These are phyloP conservation scores for Callochromis pleurospilus DNA, from an alignment of 2,113 vertebrate genomes.

Conservation along the genomic window DNA sequence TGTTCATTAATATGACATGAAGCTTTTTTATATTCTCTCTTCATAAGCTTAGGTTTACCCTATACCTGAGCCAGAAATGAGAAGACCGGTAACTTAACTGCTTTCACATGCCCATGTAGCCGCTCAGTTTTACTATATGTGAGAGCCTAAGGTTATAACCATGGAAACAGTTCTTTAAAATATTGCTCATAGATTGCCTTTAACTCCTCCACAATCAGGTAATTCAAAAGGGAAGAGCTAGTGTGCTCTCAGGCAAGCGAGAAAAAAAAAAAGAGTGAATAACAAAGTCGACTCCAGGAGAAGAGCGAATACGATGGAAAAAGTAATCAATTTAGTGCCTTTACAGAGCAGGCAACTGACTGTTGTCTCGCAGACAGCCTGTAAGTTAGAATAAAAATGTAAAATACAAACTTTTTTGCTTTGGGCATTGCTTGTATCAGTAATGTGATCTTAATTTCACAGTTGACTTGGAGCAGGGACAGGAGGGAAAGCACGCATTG, in stretches of 20 bases:
- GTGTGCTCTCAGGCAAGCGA: constrained; percentile 5
- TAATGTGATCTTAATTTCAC: constrained; percentile 69
- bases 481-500: constrained; percentile 15
- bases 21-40: neutral
- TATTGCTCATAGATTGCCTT: constrained; percentile 32
- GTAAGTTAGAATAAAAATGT: constrained; percentile 47
- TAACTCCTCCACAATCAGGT: constrained; percentile 40
- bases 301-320: constrained; percentile 33
- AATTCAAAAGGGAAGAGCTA: constrained; percentile 43
- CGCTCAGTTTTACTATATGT: neutral
- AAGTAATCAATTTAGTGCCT: constrained; percentile 59
- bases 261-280: constrained; percentile 11
- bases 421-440: constrained; percentile 33
- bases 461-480: constrained; percentile 57
- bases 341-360: constrained; percentile 24
- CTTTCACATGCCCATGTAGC: neutral
- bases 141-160: constrained; percentile 41
- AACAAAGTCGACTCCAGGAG: constrained; percentile 31
- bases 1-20: neutral
- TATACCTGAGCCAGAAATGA: neutral
- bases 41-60: neutral
- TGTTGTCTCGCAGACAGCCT: constrained; percentile 38
- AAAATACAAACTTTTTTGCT: constrained; percentile 40
- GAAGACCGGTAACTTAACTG: neutral
- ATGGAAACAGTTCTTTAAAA: constrained; percentile 52